A percentile compares a stretch with the other conserved stretches of the same genome.
Evolutionary conservation across 2,113 vertebrate genomes (phyloP).

Genomic region (Brevimyrus niger): DNA sequence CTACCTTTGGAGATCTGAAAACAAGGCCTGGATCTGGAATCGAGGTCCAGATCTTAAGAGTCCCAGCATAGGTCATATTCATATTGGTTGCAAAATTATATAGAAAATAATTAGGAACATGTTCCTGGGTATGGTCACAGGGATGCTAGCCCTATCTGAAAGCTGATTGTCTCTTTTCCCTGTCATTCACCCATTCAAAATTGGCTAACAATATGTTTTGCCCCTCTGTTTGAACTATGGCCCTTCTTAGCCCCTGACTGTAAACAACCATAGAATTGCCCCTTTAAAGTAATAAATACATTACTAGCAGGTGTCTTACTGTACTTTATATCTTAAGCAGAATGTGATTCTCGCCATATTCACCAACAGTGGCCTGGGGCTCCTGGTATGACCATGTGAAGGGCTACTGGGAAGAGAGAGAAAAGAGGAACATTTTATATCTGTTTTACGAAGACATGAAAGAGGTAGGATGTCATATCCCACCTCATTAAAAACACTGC

Average conservation of each 20-base stretch:
- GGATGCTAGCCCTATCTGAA: not conserved
- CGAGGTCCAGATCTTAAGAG: not conserved
- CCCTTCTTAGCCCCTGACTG: not conserved
- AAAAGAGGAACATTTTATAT: constrained; percentile 71
- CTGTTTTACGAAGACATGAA: constrained; percentile 86
- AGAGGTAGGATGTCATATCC: constrained; percentile 55
- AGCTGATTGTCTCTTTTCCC: not conserved
- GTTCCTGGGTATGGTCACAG: not conserved
- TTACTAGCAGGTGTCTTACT: not conserved
- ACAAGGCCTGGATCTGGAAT: not conserved
- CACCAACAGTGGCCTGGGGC: constrained; percentile 66
- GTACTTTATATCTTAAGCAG: not conserved
- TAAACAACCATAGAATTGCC: not conserved
- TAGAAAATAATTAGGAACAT: not conserved
- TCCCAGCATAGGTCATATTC: not conserved
- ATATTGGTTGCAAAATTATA: not conserved
- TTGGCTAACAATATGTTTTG: not conserved
- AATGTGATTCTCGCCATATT: not conserved
- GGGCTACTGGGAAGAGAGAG: constrained; percentile 70
- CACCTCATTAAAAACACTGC: not conserved
- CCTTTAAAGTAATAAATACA: not conserved
- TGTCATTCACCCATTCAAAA: not conserved
- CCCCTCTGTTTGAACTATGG: not conserved
- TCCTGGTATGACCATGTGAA: constrained; percentile 84
- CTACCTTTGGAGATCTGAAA: not conserved